Base-by-base conservation (phyloP, 2,797 vertebrate genomes). In the Sebastes minor region DNA sequence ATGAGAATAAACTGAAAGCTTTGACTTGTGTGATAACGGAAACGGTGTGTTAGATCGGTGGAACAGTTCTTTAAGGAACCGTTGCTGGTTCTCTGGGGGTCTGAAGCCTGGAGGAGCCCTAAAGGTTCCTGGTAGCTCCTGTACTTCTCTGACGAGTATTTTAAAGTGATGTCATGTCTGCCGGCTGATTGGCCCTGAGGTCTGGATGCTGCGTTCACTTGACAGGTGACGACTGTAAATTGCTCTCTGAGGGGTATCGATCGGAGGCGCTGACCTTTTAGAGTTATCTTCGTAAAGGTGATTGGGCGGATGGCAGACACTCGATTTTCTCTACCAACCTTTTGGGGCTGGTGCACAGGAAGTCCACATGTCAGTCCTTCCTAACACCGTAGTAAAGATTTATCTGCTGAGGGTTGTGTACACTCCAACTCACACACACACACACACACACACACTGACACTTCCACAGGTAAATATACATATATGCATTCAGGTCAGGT, bases 221-320 rank as follows among this genome's bases (percentile, higher is more conserved):
- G 77, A 78, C 67, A 75, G 64, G 35, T 65, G 75, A 30, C 61
- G 33, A 27, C 33, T 73, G 70, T 61, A 81, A 71, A 88, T 87
- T 71, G 64, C 83, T 60, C 83, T 76, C 86, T 49, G 69, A 53
- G 66, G 80, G 27, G 11, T 59, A 83, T 81, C 71, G 88, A 90
- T 89, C 65, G 30, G 76, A 76, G 27, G 55, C 23, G 8, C 8
- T 86, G 87, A 85, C 74, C 84, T 85, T 85, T 79, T 74, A 52
- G 22, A 77, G 65, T 8, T 64, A 27, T 55, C 32, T 27, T 62
- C 22, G 16, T 70, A 35, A 62, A 74, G 84, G 42, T 52, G 67
- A 81, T 76, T 75, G 76, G 71, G 66, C 53, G 8, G 5, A 65
- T 38, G 42, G 52, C 53, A 38, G 64, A n/a, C 12, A 20, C 25